phyloP scores from a whole-genome alignment of 2,888 invertebrate species.

The Endomychus coccineus region DNA sequence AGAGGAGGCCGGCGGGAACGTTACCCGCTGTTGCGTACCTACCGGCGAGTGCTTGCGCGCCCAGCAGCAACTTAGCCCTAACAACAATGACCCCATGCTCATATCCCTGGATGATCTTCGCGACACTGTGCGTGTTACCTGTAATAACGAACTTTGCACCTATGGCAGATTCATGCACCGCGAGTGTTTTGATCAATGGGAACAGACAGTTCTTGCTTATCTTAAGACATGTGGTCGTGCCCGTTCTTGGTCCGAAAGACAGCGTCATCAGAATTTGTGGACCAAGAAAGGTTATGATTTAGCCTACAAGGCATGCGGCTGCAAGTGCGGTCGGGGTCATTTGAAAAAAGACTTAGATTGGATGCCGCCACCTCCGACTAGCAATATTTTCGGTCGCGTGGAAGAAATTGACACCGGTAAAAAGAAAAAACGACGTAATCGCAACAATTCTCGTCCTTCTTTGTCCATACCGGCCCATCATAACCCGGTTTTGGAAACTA shows the following conservation, averaged over 20 bases:
- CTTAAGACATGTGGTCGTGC: constrained; percentile 87
- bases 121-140: constrained; percentile 81
- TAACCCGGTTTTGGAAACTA: constrained; percentile 43
- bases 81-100: constrained; percentile 46
- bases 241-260: constrained; percentile 90
- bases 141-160: constrained; percentile 90
- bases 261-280: constrained; percentile 92
- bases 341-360: constrained; percentile 92
- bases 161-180: constrained; percentile 91
- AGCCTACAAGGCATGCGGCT: constrained; percentile 91
- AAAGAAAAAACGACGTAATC: constrained; percentile 61
- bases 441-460: constrained; percentile 55
- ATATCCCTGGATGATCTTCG: constrained; percentile 62
- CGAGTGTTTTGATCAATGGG: constrained; percentile 93
- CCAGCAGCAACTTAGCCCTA: constrained; percentile 37
- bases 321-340: constrained; percentile 88
- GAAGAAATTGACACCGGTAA: constrained; percentile 50
- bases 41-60: constrained; percentile 71
- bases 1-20: constrained; percentile 36
- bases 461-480: constrained; percentile 51
- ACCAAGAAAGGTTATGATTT: constrained; percentile 96
- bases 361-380: constrained; percentile 61
- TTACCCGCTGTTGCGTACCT: constrained; percentile 73
- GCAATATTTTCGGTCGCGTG: constrained; percentile 44
- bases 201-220: constrained; percentile 79